These are phyloP conservation scores for Lycaon pictus DNA, from an alignment of 2,113 vertebrate species.

Conservation along the genomic window DNA sequence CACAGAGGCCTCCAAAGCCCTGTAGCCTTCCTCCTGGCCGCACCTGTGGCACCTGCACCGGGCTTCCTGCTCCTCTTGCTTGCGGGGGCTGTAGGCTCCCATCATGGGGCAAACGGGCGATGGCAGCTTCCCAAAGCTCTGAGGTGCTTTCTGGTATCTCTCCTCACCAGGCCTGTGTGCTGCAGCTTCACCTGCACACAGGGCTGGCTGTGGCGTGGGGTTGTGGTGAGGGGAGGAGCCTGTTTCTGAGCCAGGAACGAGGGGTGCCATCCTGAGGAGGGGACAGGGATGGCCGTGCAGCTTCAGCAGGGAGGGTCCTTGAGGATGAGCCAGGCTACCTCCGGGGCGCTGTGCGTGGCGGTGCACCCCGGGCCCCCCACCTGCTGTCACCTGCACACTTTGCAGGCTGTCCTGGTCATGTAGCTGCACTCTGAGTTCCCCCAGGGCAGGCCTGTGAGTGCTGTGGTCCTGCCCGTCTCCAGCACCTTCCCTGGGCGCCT, in stretches of 20 bases:
- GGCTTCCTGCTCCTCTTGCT: no score
- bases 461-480: not conserved
- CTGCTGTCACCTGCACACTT: not conserved
- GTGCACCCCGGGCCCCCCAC: not conserved
- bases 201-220: not conserved
- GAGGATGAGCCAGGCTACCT: not conserved
- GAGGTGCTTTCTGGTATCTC: not conserved
- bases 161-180: not conserved
- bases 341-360: accelerated
- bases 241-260: not conserved
- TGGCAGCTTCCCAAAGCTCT: not conserved
- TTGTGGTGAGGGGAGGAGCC: not conserved
- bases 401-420: no score
- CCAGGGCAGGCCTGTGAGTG: not conserved
- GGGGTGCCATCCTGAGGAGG: not conserved
- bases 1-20: not conserved
- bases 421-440: no score
- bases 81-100: no score
- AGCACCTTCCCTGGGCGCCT: not conserved
- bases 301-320: no score
- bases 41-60: no score
- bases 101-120: not conserved
- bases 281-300: not conserved
- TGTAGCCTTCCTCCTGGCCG: no score
- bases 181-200: not conserved